phyloP scores from a whole-genome alignment of 2,113 vertebrate species.

The Toxostoma redivivum region DNA sequence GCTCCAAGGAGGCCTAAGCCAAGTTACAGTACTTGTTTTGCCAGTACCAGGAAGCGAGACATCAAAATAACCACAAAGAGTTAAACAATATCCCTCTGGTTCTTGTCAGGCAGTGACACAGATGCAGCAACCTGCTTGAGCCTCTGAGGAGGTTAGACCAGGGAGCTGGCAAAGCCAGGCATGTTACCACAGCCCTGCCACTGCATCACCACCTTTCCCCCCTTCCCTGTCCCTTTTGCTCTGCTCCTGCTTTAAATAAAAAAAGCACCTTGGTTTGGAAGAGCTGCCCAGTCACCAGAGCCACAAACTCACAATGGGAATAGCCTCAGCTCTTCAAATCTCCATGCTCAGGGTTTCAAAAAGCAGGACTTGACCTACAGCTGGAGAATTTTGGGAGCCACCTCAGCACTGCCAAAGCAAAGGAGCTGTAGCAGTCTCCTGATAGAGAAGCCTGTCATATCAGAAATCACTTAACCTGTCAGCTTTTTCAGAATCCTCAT shows the following conservation, averaged over 20 bases:
- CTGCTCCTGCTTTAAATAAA: not conserved
- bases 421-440: not conserved
- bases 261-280: not conserved
- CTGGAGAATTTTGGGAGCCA: not conserved
- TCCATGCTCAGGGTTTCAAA: not conserved
- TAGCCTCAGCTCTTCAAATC: not conserved
- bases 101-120: not conserved
- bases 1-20: not conserved
- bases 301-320: not conserved
- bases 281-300: not conserved
- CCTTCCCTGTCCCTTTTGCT: not conserved
- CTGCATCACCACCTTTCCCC: accelerated
- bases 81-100: not conserved
- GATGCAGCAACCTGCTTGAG: not conserved
- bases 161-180: not conserved
- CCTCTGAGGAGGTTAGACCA: not conserved
- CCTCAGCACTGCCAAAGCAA: not conserved
- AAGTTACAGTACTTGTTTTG: not conserved
- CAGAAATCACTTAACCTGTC: not conserved
- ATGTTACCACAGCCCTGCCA: not conserved
- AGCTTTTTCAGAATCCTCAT: not conserved
- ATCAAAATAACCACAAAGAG: conserved; percentile 17
- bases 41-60: not conserved
- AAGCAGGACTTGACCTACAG: not conserved
- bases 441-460: not conserved